A percentile compares a stretch with the other conserved stretches of the same genome.
phyloP scores from a whole-genome alignment of 1,140 invertebrate species.

The Zaprionus tsacasi region DNA sequence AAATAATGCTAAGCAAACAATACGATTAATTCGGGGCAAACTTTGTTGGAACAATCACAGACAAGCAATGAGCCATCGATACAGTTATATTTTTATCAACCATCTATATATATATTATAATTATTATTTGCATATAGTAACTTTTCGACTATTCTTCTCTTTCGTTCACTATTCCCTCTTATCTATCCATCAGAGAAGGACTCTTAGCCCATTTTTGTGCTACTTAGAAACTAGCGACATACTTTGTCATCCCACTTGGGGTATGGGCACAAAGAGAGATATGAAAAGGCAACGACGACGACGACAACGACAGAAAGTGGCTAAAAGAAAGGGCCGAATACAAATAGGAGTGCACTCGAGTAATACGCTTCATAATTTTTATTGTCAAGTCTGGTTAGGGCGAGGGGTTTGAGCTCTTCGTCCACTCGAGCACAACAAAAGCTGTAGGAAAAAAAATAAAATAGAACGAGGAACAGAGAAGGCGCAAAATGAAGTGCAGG shows the following conservation, averaged over 20 bases:
- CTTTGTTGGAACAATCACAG: no score
- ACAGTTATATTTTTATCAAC: no score
- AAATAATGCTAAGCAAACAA: no score
- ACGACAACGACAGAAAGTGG: conserved; percentile 37
- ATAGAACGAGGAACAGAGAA: conserved; percentile 14
- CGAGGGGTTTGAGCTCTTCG: conserved; percentile 34
- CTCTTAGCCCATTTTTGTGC: conserved; percentile 42
- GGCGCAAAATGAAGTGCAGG: conserved; percentile 51
- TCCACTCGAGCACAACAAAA: conserved; percentile 53
- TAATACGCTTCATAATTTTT: conserved; percentile 65
- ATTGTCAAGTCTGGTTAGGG: conserved; percentile 47
- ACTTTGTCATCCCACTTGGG: conserved; percentile 37
- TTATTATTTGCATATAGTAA: neutral
- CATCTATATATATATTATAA: neutral
- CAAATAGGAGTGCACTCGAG: conserved; percentile 60
- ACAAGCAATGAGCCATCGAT: no score
- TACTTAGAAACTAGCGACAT: conserved; percentile 56
- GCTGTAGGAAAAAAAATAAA: conserved; percentile 25
- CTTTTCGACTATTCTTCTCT: neutral
- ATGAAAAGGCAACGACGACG: conserved; percentile 15
- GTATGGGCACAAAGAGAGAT: conserved; percentile 23
- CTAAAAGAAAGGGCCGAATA: conserved; percentile 49
- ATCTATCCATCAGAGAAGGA: conserved; percentile 6
- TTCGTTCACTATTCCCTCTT: neutral
- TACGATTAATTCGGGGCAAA: no score